Percentiles rank a stretch among this genome's conserved stretches.
phyloP scores from a whole-genome alignment of 2,113 vertebrate species.

The Gavia stellata region DNA sequence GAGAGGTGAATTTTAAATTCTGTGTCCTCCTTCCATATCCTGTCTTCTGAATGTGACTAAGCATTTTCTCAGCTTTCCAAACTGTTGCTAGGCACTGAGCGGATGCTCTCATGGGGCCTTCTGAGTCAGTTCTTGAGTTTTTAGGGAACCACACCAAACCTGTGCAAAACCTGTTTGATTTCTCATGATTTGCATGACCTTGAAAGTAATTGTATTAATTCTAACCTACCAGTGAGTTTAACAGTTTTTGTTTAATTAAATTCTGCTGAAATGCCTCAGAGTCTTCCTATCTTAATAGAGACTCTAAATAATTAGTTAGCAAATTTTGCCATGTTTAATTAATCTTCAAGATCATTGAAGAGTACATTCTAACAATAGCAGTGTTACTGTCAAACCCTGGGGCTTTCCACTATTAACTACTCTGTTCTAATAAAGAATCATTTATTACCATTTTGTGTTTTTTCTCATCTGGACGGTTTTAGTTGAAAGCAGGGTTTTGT shows the following conservation, averaged over 20 bases:
- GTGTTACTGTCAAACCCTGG: not conserved
- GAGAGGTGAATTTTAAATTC: not conserved
- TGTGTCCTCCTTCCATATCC: not conserved
- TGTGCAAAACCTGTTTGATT: not conserved
- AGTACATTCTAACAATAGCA: not conserved
- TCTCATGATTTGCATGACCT: not conserved
- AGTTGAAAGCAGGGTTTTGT: not conserved
- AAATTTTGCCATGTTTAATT: not conserved
- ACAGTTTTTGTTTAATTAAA: not conserved
- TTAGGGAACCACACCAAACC: not conserved
- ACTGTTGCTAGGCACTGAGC: conserved; percentile 26
- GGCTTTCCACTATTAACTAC: not conserved
- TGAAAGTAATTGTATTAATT: not conserved
- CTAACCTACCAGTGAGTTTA: not conserved
- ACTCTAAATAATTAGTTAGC: not conserved
- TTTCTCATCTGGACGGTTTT: not conserved
- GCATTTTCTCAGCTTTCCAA: conserved; percentile 13
- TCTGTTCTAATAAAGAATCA: not conserved
- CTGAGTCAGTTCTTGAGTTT: not conserved
- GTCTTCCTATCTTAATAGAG: not conserved
- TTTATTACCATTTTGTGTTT: not conserved
- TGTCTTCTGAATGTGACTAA: not conserved
- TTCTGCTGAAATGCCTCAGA: not conserved
- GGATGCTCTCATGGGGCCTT: not conserved
- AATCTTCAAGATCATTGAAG: not conserved